Evolutionary conservation across 2,797 vertebrate genomes (phyloP).

Genomic region (Lagodon rhomboides): DNA sequence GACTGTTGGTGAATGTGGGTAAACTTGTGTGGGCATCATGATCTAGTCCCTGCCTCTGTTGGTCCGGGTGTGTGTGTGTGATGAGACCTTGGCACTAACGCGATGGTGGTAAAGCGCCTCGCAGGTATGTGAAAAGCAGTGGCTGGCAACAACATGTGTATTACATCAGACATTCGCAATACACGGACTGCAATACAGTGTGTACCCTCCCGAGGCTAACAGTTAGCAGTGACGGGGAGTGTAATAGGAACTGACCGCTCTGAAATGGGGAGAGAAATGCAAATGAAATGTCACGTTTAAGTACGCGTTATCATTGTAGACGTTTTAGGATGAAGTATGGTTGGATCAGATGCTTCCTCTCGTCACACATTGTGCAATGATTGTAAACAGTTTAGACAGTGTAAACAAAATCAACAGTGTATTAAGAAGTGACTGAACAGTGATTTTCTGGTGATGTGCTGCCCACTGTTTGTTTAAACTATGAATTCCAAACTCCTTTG

Average conservation of each 20-base stretch:
- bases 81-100: not conserved
- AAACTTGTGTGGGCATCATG: not conserved
- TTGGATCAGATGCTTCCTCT: too few relatives aligned
- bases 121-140: constrained; percentile 14
- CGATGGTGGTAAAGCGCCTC: not conserved
- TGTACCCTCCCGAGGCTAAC: constrained; percentile 4
- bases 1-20: too few relatives aligned
- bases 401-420: too few relatives aligned
- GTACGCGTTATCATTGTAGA: not conserved
- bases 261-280: not conserved
- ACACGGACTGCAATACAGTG: constrained; percentile 17
- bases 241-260: not conserved
- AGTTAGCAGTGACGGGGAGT: not conserved
- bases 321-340: not conserved
- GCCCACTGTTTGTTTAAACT: too few relatives aligned
- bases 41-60: not conserved
- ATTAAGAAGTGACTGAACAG: too few relatives aligned
- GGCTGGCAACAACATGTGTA: not conserved
- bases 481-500: too few relatives aligned
- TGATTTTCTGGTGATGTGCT: too few relatives aligned
- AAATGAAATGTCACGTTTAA: constrained; percentile 17
- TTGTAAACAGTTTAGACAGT: too few relatives aligned
- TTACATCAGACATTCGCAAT: constrained; percentile 22
- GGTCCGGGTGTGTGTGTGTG: not conserved
- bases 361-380: too few relatives aligned